Evolutionary conservation across 2,888 invertebrate genomes (phyloP).

Genomic region (Oscheius myriophilus): DNA sequence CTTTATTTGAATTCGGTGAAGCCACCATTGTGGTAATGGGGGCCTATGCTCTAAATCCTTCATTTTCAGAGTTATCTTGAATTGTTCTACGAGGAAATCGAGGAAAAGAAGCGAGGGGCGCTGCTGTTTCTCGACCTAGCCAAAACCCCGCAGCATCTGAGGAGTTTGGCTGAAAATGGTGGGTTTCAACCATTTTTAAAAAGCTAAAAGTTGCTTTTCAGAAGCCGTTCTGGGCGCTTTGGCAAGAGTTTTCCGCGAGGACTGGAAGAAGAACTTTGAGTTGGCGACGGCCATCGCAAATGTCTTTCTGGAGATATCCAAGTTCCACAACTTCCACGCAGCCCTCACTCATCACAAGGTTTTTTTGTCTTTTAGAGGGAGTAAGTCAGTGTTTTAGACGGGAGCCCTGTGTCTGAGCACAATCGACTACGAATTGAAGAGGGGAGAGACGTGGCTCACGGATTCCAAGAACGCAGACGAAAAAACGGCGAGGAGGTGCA

Average conservation of each 20-base stretch:
- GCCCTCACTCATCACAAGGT: conserved; percentile 95
- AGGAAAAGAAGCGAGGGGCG: conserved; percentile 88
- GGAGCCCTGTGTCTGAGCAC: conserved; percentile 96
- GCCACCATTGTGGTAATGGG: too few relatives aligned
- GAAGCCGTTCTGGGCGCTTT: conserved; percentile 92
- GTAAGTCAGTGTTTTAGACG: conserved; percentile 53
- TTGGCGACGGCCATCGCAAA: conserved; percentile 94
- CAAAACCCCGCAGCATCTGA: conserved; percentile 90
- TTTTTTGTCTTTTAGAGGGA: conserved; percentile 22
- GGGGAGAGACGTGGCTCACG: conserved; percentile 88
- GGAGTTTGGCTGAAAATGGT: conserved; percentile 93
- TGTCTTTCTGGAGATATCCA: conserved; percentile 95
- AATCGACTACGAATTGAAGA: conserved; percentile 89
- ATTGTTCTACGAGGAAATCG: conserved; percentile 87
- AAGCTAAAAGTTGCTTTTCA: conserved; percentile 42
- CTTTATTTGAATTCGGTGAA: too few relatives aligned
- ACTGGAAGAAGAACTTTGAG: conserved; percentile 95
- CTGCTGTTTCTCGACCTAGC: conserved; percentile 89
- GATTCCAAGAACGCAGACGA: conserved; percentile 71
- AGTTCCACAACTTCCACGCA: conserved; percentile 91
- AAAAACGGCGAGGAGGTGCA: conserved; percentile 78
- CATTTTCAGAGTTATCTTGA: conserved; percentile 90
- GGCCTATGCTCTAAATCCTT: background rate
- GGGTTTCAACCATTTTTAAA: conserved; percentile 48
- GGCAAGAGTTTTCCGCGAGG: conserved; percentile 92